phyloP scores from a whole-genome alignment of 2,797 vertebrate species.

The Steatocranus sp. region DNA sequence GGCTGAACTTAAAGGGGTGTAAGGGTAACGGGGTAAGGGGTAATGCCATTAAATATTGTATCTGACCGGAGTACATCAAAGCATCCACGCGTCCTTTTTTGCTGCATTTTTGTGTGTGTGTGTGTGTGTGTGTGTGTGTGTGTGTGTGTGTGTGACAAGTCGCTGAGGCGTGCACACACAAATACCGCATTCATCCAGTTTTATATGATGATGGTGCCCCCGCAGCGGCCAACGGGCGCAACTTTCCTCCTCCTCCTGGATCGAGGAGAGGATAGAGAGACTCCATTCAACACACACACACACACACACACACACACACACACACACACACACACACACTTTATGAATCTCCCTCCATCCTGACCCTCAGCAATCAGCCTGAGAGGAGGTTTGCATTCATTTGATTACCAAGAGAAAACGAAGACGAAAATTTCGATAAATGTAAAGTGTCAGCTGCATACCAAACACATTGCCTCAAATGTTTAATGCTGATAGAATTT shows the following conservation, averaged over 20 bases:
- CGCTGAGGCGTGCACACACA: conserved; percentile 29
- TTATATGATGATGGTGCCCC: conserved; percentile 52
- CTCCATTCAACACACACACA: conserved; percentile 20
- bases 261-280: conserved; percentile 39
- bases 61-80: not conserved
- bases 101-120: not conserved
- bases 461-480: not conserved
- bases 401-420: not conserved
- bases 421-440: conserved; percentile 29
- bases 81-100: not conserved
- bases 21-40: not conserved
- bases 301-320: not conserved
- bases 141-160: not conserved
- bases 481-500: not conserved
- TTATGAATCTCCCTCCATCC: not conserved
- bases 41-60: not conserved
- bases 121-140: not conserved
- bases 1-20: not conserved
- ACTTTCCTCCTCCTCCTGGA: conserved; percentile 49
- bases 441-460: conserved; percentile 43
- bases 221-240: conserved; percentile 46
- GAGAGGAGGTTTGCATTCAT: not conserved
- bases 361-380: conserved; percentile 10
- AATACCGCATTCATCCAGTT: conserved; percentile 64
- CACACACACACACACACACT: not conserved